Base-by-base conservation (phyloP, 2,113 vertebrate species). In the Ursus arctos region DNA sequence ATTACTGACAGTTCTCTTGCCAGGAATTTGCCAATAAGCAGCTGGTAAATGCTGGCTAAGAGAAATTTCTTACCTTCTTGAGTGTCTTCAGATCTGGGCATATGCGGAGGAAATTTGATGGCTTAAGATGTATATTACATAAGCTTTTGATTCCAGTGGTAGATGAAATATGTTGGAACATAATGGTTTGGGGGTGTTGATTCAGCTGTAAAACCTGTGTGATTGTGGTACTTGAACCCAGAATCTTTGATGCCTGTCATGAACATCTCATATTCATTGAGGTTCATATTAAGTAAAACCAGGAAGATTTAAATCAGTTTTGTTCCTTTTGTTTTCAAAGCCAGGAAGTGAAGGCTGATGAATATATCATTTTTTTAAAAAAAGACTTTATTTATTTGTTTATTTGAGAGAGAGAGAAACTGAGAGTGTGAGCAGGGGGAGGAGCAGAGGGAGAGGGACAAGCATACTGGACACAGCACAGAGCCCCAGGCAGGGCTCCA, bases 51-150 rank as follows among this genome's bases (percentile, higher is more conserved):
- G n/a, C 19, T 82, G 51, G 19, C 80, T 40, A 26, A 90, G 71
- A 51, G 59, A 88, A 85, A 53, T 91, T 59, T 93, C n/a, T 88
- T 85, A 88, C n/a, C 10, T 87, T 93, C 53, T 67, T 96, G 57
- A 4, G 11, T 83, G 19, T 96, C 47, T 97, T 91, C 19, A 57
- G 67, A 84, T 93, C 57, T 74, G 83, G 51, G 33, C 47, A 13
- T 51, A 95, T 63, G 49, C n/a, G 72, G 79, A 85, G 81, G 72
- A 71, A 93, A n/a, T 94, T 21, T 61, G 40, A 69, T 90, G 69
- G 26, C 5, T 95, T 95, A 61, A 47, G 31, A 86, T 72, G 11
- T 8, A 8, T 71, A 69, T 90, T 80, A 43, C 18, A 19, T 82
- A 81, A 81, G 12, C 61, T 95, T 95, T 71, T 86, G 40, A 55